A percentile compares a stretch with the other conserved stretches of the same genome.
Evolutionary conservation across 2,888 invertebrate genomes (phyloP).

Genomic region (Drosophila ezoana): DNA sequence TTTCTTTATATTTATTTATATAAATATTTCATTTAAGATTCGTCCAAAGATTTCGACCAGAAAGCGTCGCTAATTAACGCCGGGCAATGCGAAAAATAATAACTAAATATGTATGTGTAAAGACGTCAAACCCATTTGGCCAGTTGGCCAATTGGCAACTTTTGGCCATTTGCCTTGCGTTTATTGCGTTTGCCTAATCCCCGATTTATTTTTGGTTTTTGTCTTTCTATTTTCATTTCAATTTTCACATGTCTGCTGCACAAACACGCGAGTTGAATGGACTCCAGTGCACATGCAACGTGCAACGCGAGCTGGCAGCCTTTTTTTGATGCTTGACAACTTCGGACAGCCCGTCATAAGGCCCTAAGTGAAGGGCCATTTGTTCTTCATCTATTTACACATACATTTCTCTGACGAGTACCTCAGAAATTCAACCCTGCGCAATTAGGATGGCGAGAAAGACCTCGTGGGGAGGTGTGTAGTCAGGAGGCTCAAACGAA

Average conservation of each 20-base stretch:
- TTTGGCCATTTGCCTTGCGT: conserved; percentile 22
- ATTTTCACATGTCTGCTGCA: conserved; percentile 7
- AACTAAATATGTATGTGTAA: conserved; percentile 14
- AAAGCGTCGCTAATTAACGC: conserved; percentile 56
- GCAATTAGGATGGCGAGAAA: too few species aligned
- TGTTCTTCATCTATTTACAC: too few species aligned
- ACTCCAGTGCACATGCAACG: conserved; percentile 14
- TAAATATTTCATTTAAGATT: conserved; percentile 18
- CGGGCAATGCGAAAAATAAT: conserved; percentile 11
- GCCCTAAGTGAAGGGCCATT: conserved; percentile 12
- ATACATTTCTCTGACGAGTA: too few species aligned
- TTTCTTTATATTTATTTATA: conserved; percentile 7
- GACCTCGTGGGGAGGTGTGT: too few species aligned
- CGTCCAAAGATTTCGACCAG: conserved; percentile 39
- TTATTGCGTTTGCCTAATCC: conserved; percentile 25
- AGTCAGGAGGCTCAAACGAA: too few species aligned
- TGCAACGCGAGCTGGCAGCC: not conserved
- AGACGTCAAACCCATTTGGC: conserved; percentile 22
- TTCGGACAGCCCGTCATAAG: not conserved
- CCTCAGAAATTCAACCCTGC: too few species aligned
- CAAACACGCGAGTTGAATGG: conserved; percentile 32
- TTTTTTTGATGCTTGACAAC: conserved; percentile 5
- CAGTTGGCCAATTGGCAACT: conserved; percentile 22
- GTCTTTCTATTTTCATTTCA: conserved; percentile 13
- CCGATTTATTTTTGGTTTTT: conserved; percentile 4